A percentile compares a stretch with the other conserved stretches of the same genome.
Conservation (phyloP, 2,888 invertebrate genomes). For the Orthonevra nobilis region DNA sequence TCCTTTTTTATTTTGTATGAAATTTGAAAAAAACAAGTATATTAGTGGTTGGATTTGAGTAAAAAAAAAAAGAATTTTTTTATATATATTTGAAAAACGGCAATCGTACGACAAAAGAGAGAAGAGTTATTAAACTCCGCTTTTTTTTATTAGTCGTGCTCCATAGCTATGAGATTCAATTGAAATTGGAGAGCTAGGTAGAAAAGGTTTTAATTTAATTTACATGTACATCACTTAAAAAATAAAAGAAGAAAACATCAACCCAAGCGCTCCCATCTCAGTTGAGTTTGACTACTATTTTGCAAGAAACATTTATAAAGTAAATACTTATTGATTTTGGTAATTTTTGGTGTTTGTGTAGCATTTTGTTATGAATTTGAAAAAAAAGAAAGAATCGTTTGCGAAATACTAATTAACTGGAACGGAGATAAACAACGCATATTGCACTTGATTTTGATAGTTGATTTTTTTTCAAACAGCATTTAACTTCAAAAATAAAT, state of each 20-base stretch:
- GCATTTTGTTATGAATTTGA: slow-evolving; percentile 75
- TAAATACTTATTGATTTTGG: slow-evolving; percentile 70
- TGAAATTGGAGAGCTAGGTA: slow-evolving; percentile 55
- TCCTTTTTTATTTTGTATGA: slow-evolving; percentile 46
- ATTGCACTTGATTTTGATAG: not conserved
- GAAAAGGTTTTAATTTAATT: not conserved
- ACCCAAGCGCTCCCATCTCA: slow-evolving; percentile 42
- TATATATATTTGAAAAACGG: not conserved
- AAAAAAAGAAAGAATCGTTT: slow-evolving; percentile 52
- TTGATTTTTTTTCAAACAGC: not conserved
- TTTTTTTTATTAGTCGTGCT: slow-evolving; percentile 69
- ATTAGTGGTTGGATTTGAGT: no score
- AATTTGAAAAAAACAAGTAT: slow-evolving; percentile 27
- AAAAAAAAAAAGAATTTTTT: no score
- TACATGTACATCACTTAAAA: no score
- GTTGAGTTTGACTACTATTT: slow-evolving; percentile 58
- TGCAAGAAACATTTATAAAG: slow-evolving; percentile 68
- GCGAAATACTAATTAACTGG: slow-evolving; percentile 57
- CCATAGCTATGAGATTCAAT: slow-evolving; percentile 59
- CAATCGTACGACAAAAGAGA: slow-evolving; percentile 57
- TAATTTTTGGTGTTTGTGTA: slow-evolving; percentile 77
- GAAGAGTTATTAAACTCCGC: slow-evolving; percentile 23
- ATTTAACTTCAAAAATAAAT: no score
- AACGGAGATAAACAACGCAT: slow-evolving; percentile 36
- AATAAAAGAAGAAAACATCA: not conserved